Evolutionary conservation across 23 tunicate genomes (phyloP).

Genomic region (Corella eumyota): DNA sequence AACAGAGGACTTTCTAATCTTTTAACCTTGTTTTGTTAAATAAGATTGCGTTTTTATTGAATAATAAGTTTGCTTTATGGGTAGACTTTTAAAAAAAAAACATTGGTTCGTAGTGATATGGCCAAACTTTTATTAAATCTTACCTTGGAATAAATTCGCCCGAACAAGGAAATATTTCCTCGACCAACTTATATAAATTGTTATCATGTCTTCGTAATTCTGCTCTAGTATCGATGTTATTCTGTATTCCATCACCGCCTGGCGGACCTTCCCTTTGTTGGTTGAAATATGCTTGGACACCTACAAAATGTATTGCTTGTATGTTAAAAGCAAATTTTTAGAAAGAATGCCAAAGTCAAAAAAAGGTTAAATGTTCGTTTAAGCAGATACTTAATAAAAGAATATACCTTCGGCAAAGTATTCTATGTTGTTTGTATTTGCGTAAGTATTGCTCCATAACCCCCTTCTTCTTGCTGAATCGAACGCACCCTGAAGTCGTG

Average conservation of each 20-base stretch:
- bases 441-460: conserved; percentile 58
- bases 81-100: conserved; percentile 3
- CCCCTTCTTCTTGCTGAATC: conserved; percentile 35
- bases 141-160: conserved; percentile 39
- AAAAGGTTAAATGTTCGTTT: no score
- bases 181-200: conserved; percentile 17
- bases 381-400: no score
- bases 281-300: conserved; percentile 38
- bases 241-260: conserved; percentile 67
- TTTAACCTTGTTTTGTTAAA: neutral
- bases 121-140: no score
- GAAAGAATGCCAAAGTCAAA: no score
- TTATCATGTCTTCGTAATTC: conserved; percentile 27
- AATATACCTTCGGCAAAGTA: conserved; percentile 69
- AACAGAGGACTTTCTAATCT: neutral
- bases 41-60: neutral
- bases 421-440: conserved; percentile 57
- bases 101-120: neutral
- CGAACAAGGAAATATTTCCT: conserved; percentile 38
- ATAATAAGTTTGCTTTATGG: no score
- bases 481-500: conserved; percentile 32
- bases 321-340: no score
- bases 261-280: conserved; percentile 50
- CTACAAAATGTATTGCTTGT: conserved; percentile 12
- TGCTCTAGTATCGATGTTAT: conserved; percentile 40